These are phyloP conservation scores for Malurus melanocephalus DNA, from an alignment of 2,113 vertebrate genomes.

Conservation along the genomic window DNA sequence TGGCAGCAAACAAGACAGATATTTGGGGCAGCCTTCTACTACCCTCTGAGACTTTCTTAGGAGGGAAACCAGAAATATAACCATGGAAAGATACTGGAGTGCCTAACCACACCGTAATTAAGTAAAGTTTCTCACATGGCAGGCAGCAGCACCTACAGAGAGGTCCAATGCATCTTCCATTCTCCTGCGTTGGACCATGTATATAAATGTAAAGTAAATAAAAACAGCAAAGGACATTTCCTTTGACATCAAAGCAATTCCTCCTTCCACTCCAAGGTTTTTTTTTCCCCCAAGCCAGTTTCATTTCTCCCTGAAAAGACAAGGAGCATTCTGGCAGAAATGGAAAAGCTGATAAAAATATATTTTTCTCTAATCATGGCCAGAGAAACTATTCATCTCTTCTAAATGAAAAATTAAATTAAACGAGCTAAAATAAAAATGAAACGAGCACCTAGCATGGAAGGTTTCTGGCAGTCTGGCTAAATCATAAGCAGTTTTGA, in stretches of 20 bases:
- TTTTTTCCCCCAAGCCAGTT: background rate
- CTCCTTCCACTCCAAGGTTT: background rate
- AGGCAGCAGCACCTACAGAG: background rate
- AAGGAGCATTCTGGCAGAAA: background rate
- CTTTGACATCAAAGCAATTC: background rate
- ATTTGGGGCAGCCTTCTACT: background rate
- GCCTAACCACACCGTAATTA: background rate
- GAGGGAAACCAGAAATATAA: background rate
- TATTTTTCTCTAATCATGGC: background rate
- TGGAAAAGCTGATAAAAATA: constrained; percentile 2
- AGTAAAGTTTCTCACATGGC: background rate
- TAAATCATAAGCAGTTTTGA: background rate
- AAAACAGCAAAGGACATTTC: background rate
- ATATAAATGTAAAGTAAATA: background rate
- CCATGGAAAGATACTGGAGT: background rate
- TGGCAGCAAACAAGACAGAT: background rate
- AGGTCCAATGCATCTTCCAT: background rate
- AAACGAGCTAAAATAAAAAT: background rate
- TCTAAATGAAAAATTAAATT: background rate
- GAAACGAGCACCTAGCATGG: background rate
- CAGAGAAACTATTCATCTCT: background rate
- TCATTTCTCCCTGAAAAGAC: background rate
- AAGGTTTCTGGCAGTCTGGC: background rate
- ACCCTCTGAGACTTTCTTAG: background rate
- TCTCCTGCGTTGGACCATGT: background rate